A percentile compares a stretch with the other conserved stretches of the same genome.
Evolutionary conservation across 2,113 vertebrate genomes (phyloP).

Genomic region (Blennius ocellaris): DNA sequence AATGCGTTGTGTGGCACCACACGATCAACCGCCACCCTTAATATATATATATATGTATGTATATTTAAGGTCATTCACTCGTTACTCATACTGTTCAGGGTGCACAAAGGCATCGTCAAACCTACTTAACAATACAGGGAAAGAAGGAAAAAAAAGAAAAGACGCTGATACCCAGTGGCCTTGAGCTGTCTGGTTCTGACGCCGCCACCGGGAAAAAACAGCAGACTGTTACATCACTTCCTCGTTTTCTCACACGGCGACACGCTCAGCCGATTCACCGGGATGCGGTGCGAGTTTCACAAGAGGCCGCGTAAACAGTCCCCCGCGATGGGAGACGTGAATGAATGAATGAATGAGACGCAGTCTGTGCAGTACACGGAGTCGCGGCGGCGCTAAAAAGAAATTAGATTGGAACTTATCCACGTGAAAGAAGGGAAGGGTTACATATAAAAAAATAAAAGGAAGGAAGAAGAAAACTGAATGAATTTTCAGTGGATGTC

Average conservation of each 20-base stretch:
- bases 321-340: background rate
- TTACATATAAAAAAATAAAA: too few relatives aligned
- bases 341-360: background rate
- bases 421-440: too few relatives aligned
- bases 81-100: too few relatives aligned
- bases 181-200: slow-evolving; percentile 35
- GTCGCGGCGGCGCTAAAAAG: background rate
- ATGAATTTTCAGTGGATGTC: background rate
- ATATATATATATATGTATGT: too few relatives aligned
- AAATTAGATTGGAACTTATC: background rate
- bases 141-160: too few relatives aligned
- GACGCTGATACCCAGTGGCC: slow-evolving; percentile 25
- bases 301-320: background rate
- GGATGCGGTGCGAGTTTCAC: background rate
- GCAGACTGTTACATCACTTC: slow-evolving; percentile 43
- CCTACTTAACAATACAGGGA: slow-evolving; percentile 49
- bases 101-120: slow-evolving; percentile 26
- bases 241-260: slow-evolving; percentile 11
- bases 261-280: background rate
- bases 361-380: background rate
- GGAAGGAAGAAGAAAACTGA: background rate
- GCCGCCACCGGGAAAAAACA: slow-evolving; percentile 13
- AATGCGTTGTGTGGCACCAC: too few relatives aligned
- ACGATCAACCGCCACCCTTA: too few relatives aligned
- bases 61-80: background rate